Evolutionary conservation across 2,797 vertebrate genomes (phyloP).

Genomic region (Darevskia nairensis): DNA sequence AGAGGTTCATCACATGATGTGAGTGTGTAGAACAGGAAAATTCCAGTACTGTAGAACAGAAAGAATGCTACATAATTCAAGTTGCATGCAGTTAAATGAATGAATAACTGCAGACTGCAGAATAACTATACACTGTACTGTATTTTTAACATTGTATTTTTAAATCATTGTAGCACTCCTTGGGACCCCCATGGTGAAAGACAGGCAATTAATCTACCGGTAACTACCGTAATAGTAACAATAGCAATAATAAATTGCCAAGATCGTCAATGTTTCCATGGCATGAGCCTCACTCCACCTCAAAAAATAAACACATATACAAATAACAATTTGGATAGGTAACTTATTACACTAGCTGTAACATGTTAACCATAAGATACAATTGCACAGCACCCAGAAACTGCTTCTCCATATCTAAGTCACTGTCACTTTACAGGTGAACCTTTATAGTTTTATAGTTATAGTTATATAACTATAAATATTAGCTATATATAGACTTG

Average conservation of each 20-base stretch:
- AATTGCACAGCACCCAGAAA: background rate
- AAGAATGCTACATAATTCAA: constrained; percentile 18
- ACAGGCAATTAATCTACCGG: too few species aligned
- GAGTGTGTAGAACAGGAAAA: background rate
- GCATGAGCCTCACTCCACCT: constrained; percentile 62
- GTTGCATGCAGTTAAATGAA: constrained; percentile 29
- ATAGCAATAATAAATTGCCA: constrained; percentile 42
- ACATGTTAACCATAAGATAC: constrained; percentile 22
- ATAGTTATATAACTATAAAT: too few species aligned
- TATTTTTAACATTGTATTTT: too few species aligned
- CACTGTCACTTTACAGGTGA: background rate
- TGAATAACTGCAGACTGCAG: constrained; percentile 9
- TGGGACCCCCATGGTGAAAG: too few species aligned
- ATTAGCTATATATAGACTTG: background rate
- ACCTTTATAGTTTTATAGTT: too few species aligned
- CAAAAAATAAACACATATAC: constrained; percentile 57
- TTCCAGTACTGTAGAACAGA: background rate
- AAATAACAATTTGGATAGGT: constrained; percentile 61
- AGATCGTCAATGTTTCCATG: constrained; percentile 71
- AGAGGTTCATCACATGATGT: too few species aligned
- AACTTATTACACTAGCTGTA: background rate
- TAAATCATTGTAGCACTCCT: too few species aligned
- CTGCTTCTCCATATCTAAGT: constrained; percentile 42
- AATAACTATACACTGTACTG: too few species aligned
- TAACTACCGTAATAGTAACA: too few species aligned